These are phyloP conservation scores for Oscheius sp. DNA, from an alignment of 2,888 invertebrate genomes.

Conservation along the genomic window DNA sequence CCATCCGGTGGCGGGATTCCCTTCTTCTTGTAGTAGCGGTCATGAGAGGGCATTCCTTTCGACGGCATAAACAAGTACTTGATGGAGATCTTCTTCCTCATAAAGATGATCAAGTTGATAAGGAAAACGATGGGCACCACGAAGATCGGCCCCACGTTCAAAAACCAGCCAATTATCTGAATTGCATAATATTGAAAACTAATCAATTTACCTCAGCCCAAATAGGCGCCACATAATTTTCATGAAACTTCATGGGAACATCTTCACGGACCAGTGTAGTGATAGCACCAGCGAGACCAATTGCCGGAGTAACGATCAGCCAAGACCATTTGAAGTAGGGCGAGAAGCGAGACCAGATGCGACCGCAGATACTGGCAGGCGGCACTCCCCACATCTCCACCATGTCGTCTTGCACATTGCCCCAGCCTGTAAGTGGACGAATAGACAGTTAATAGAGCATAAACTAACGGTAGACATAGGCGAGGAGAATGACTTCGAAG, in stretches of 20 bases:
- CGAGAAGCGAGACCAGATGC: neutral
- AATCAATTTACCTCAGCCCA: neutral
- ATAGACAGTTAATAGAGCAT: neutral
- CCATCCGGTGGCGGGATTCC: conserved; percentile 17
- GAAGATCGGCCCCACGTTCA: conserved; percentile 2
- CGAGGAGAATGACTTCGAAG: conserved; percentile 16
- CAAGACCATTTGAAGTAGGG: conserved; percentile 15
- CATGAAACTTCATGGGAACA: neutral
- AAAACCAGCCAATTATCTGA: conserved; percentile 15
- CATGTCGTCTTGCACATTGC: conserved; percentile 15
- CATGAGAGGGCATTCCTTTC: neutral
- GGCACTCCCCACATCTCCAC: conserved; percentile 19
- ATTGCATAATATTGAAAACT: neutral
- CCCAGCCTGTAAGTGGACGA: neutral
- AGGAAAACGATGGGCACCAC: neutral
- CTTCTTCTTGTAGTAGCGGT: conserved; percentile 20
- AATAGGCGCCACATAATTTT: neutral
- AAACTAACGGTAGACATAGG: conserved; percentile 11
- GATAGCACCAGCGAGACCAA: neutral
- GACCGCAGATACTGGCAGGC: neutral
- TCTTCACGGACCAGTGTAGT: neutral
- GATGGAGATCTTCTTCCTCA: conserved; percentile 2
- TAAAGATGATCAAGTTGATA: neutral
- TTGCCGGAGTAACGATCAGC: neutral
- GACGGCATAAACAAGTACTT: conserved; percentile 25